Conservation (phyloP, 2,113 vertebrate genomes). For the Irena cyanogastra region DNA sequence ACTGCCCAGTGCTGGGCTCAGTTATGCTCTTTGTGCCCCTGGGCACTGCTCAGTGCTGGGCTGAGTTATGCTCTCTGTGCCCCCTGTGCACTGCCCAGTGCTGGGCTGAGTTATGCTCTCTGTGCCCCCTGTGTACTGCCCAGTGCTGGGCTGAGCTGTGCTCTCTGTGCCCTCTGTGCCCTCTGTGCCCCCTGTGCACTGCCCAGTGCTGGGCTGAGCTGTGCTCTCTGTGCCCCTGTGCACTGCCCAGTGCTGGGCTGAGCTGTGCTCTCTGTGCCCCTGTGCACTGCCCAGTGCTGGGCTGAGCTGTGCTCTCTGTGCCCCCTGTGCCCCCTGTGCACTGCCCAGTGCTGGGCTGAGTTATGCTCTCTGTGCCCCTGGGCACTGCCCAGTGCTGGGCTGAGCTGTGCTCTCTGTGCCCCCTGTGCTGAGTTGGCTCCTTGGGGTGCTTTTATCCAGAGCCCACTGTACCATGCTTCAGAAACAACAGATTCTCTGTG, state of each 20-base stretch:
- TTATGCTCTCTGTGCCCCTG: neutral
- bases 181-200: neutral
- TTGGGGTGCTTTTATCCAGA: neutral
- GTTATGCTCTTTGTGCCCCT: neutral
- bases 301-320: neutral
- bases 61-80: neutral
- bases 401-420: neutral
- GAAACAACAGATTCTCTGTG: neutral
- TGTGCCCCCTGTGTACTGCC: neutral
- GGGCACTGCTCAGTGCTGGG: neutral
- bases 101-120: neutral
- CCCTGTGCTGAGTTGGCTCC: neutral
- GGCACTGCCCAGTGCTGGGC: neutral
- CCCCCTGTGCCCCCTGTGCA: no score
- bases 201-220: neutral
- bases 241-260: neutral
- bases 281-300: neutral
- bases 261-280: neutral
- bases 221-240: neutral
- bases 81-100: neutral
- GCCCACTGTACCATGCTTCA: neutral
- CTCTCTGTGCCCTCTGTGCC: no score
- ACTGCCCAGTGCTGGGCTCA: neutral
- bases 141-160: neutral
- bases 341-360: neutral